These are phyloP conservation scores for Bostrychus sinensis DNA, from an alignment of 2,113 vertebrate species.

Conservation along the genomic window DNA sequence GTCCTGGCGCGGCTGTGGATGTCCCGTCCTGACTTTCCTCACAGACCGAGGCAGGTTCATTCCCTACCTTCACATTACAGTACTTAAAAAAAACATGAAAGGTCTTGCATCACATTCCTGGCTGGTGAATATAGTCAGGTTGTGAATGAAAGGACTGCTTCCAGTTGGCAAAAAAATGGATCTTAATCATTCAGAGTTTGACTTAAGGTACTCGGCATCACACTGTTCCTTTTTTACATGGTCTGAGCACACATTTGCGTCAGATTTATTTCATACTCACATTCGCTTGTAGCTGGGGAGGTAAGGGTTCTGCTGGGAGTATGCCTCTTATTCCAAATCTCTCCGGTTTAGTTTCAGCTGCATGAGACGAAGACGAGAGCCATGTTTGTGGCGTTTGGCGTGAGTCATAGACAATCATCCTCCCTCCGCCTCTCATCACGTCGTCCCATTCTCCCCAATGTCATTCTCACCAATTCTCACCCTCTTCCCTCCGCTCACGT, in stretches of 20 bases:
- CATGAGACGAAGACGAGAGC: neutral
- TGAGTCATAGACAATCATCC: neutral
- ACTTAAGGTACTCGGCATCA: neutral
- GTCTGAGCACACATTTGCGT: constrained; percentile 9
- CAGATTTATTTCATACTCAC: constrained; percentile 10
- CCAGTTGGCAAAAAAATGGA: neutral
- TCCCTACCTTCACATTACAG: neutral
- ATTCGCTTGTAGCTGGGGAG: neutral
- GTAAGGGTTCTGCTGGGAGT: neutral
- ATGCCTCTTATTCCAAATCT: neutral
- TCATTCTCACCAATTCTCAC: constrained; percentile 69
- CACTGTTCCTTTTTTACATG: constrained; percentile 1
- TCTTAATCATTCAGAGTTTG: neutral
- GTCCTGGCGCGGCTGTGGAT: constrained; percentile 27
- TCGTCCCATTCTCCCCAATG: constrained; percentile 29
- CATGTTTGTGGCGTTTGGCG: neutral
- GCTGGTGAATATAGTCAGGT: neutral
- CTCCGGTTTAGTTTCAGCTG: neutral
- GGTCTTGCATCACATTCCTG: constrained; percentile 4
- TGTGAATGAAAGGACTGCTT: neutral
- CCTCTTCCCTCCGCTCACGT: constrained; percentile 28
- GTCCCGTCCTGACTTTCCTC: constrained; percentile 28
- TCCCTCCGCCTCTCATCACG: constrained; percentile 10
- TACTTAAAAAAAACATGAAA: constrained; percentile 9
- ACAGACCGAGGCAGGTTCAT: constrained; percentile 15